These are phyloP conservation scores for Amblyopsis hoosieri DNA, from an alignment of 2,797 vertebrate species.

Conservation along the genomic window DNA sequence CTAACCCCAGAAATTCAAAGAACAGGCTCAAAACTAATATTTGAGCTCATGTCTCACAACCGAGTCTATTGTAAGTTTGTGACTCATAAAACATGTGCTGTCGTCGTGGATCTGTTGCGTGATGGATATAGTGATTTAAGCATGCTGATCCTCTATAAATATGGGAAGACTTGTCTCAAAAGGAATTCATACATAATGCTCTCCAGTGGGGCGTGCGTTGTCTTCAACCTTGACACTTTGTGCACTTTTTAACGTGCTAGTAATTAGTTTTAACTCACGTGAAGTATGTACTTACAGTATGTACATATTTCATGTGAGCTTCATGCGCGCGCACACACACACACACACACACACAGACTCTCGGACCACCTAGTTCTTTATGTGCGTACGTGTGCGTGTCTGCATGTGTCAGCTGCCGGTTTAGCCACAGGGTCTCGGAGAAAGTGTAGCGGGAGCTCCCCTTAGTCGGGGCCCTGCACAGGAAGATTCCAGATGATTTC, in stretches of 20 bases:
- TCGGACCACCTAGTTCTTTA: background rate
- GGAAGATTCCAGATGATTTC: conserved; percentile 75
- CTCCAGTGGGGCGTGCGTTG: conserved; percentile 30
- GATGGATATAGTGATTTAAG: conserved; percentile 64
- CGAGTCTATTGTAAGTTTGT: conserved; percentile 65
- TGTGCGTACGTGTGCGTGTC: conserved; percentile 8
- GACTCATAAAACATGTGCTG: conserved; percentile 66
- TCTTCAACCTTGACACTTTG: conserved; percentile 3
- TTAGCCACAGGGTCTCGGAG: conserved; percentile 36
- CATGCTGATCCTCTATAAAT: conserved; percentile 64
- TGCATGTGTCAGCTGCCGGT: conserved; percentile 36
- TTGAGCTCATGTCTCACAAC: conserved; percentile 75
- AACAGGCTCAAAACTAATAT: conserved; percentile 75
- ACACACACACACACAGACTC: background rate
- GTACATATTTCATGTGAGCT: background rate
- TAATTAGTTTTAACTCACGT: conserved; percentile 29
- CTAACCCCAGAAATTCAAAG: conserved; percentile 74
- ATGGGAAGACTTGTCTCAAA: conserved; percentile 35
- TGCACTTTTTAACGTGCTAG: conserved; percentile 36
- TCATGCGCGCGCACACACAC: background rate
- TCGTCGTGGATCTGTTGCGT: conserved; percentile 58
- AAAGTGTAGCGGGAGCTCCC: conserved; percentile 42
- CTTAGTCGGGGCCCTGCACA: conserved; percentile 46
- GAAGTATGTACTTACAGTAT: conserved; percentile 12
- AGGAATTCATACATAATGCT: conserved; percentile 34